Conservation (phyloP, 2,797 vertebrate species). For the Distichodus sexfasciatus region DNA sequence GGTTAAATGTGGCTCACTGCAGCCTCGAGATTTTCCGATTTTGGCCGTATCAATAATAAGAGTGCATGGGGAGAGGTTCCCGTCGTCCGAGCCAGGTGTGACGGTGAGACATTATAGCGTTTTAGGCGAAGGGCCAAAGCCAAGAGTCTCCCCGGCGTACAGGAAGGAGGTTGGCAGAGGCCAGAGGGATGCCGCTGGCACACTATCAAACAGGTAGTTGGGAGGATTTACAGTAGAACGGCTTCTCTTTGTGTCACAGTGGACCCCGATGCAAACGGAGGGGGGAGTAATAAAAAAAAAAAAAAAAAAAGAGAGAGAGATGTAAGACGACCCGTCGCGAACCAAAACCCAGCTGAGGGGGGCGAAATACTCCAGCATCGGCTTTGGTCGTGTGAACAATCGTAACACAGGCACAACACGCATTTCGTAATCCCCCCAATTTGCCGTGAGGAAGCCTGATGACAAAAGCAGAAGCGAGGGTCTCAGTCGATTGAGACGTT, state of each 20-base stretch:
- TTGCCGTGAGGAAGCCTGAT: conserved; percentile 34
- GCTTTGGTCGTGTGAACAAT: conserved; percentile 40
- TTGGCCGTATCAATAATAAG: background rate
- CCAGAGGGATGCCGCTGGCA: conserved; percentile 46
- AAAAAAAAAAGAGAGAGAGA: conserved; percentile 10
- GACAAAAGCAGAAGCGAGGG: conserved; percentile 36
- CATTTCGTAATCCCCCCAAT: conserved; percentile 35
- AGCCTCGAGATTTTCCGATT: conserved; percentile 43
- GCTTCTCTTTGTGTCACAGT: conserved; percentile 49
- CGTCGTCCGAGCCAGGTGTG: background rate
- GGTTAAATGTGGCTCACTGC: conserved; percentile 38
- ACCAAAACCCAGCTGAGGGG: conserved; percentile 49
- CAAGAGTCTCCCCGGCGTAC: conserved; percentile 17
- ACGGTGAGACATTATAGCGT: conserved; percentile 34
- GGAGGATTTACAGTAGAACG: conserved; percentile 57
- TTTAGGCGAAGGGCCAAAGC: conserved; percentile 15
- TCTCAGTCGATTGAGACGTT: conserved; percentile 13
- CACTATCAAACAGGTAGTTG: conserved; percentile 62
- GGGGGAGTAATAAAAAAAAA: conserved; percentile 10
- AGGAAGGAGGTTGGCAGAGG: conserved; percentile 24
- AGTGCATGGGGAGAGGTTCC: conserved; percentile 24
- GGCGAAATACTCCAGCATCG: conserved; percentile 36
- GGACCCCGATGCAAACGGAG: conserved; percentile 42
- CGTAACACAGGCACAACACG: conserved; percentile 38
- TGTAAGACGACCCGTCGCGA: conserved; percentile 58